Evolutionary conservation across 2,888 invertebrate species (phyloP), one percentile per base, ranked within the genome.

Genomic region (Scrobipalpa atriplicella): DNA sequence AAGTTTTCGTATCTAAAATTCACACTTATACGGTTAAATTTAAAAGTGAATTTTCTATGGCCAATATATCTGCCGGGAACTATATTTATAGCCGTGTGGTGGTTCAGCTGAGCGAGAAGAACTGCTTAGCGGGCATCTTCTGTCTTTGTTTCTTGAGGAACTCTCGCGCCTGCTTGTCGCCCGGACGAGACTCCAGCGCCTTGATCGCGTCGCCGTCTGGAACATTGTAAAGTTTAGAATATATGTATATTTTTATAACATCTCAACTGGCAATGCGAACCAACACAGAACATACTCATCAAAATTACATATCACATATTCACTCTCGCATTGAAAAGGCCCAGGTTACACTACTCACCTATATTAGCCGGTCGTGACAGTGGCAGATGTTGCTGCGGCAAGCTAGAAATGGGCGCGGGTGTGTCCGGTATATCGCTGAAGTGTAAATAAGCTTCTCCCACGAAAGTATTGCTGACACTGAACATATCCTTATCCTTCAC

Each of bases 401-500:
- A 91, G 64, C 94, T 93, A 69, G 89, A 87, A 61, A 94, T 93
- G 1, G 95, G 93, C 66, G 94, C 92, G 0, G 92, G 93, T 0
- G 95, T 94, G 72, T 94, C 94, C 13, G 95, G 94, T 74, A 98
- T 94, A 78, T 97, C 96, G 70, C 93, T 94, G 86, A 99, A 96
- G 75, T 96, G 94, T 41, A 99, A 84, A 87, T 97, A 99, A 52
- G 98, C 97, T 89, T 99, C 99, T 9, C 98, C 99, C 73, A 99
- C 96, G 90, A 99, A 99, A 80, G 98, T 97, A 85, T 98, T 98
- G 76, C 95, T 95, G 83, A 98, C 95, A 65, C 97, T 96, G 86
- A 99, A 95, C 87, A 98, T 95, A 87, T 99, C 99, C 86, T 98
- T 98, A 89, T 99, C 99, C 93, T 99, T 99, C 13, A 99, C 94